These are phyloP conservation scores for Montipora cactus DNA, from an alignment of 64 coral and sea anemone species.

Conservation along the genomic window DNA sequence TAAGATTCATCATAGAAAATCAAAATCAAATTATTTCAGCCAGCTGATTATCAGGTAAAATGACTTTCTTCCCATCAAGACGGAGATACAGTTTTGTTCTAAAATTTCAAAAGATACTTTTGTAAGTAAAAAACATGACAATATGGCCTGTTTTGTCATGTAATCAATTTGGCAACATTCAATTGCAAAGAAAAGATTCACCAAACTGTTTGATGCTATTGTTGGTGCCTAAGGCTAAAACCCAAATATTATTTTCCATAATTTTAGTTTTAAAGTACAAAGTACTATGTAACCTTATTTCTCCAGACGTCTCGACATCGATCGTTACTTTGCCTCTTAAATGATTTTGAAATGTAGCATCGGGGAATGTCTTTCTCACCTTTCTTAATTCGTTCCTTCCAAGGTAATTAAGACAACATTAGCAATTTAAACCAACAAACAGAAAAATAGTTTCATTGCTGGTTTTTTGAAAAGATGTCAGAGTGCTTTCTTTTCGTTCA, in stretches of 20 bases:
- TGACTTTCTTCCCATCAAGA: background rate
- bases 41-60: background rate
- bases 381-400: background rate
- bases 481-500: background rate
- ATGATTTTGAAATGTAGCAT: background rate
- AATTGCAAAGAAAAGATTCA: background rate
- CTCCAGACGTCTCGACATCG: background rate
- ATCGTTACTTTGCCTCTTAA: background rate
- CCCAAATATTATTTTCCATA: background rate
- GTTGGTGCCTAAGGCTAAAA: background rate
- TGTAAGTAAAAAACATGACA: background rate
- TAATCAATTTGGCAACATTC: background rate
- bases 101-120: background rate
- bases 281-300: background rate
- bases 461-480: background rate
- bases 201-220: background rate
- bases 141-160: background rate
- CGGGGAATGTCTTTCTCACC: background rate
- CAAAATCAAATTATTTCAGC: no score
- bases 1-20: no score
- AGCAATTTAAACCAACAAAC: background rate
- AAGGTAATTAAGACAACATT: conserved; percentile 15
- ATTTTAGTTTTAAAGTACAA: background rate
- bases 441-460: background rate
- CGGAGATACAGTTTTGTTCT: background rate